These are phyloP conservation scores for Callipepla squamata DNA, from an alignment of 2,113 vertebrate genomes.

Conservation along the genomic window DNA sequence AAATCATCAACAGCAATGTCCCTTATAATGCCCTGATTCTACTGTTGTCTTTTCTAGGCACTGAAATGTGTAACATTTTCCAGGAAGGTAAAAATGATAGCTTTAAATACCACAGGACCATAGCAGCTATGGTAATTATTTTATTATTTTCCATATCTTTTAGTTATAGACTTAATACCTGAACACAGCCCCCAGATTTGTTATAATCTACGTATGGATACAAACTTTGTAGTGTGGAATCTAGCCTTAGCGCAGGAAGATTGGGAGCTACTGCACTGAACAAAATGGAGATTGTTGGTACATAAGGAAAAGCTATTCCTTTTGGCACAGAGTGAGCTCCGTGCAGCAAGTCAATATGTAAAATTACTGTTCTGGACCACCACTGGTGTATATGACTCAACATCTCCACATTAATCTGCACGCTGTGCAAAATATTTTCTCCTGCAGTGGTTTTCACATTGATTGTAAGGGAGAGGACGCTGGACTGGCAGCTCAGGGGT, in stretches of 20 bases:
- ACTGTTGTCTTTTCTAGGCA: not conserved
- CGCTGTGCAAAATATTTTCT: not conserved
- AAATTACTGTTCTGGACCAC: not conserved
- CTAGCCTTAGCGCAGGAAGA: not conserved
- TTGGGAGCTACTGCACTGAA: not conserved
- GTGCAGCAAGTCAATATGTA: not conserved
- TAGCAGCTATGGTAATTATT: not conserved
- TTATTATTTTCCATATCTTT: not conserved
- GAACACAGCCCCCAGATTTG: not conserved
- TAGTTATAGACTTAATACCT: not conserved
- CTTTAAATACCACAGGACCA: not conserved
- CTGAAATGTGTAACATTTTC: not conserved
- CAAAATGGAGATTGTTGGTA: not conserved
- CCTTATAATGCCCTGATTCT: not conserved
- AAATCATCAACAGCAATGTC: not conserved
- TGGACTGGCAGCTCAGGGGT: not conserved
- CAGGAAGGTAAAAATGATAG: not conserved
- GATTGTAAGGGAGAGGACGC: not conserved
- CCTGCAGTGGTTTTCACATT: not conserved
- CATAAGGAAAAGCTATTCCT: not conserved
- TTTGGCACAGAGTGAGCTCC: not conserved
- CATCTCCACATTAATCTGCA: not conserved
- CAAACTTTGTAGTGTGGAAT: not conserved
- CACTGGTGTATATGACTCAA: not conserved
- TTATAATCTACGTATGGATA: not conserved